A percentile compares a stretch with the other conserved stretches of the same genome.
phyloP scores from a whole-genome alignment of 2,113 vertebrate genomes.

The Acanthisitta chloris region DNA sequence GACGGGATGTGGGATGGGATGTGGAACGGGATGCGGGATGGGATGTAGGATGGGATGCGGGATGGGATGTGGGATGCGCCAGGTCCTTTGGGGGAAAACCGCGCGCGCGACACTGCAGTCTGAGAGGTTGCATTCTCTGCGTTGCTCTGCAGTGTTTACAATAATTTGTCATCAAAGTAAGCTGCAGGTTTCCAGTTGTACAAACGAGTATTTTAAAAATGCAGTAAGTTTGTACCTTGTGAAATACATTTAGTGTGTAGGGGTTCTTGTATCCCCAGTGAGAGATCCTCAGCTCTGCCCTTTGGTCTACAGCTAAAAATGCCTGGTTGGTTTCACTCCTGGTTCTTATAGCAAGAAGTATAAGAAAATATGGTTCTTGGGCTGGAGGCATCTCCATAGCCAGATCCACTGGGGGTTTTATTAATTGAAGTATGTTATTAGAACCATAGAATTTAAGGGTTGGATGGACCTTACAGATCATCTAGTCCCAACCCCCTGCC shows the following conservation, averaged over 20 bases:
- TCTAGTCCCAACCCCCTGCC: too few species aligned
- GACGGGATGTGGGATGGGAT: not conserved
- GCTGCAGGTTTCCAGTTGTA: not conserved
- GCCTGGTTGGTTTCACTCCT: too few species aligned
- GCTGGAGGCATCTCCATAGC: too few species aligned
- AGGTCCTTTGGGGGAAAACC: not conserved
- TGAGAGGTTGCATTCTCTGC: accelerated
- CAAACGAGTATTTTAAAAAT: accelerated
- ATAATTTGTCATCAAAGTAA: accelerated
- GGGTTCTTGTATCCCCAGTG: accelerated
- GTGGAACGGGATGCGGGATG: not conserved
- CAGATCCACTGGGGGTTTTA: not conserved
- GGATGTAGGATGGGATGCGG: not conserved
- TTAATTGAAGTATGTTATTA: too few species aligned
- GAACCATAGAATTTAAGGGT: too few species aligned
- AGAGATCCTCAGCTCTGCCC: too few species aligned
- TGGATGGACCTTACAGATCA: too few species aligned
- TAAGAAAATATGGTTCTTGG: not conserved
- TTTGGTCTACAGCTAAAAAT: accelerated
- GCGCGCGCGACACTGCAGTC: accelerated
- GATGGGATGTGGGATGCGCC: too few species aligned
- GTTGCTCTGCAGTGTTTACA: not conserved
- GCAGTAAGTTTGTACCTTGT: accelerated
- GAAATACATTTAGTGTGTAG: accelerated
- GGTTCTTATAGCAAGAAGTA: not conserved